Base-by-base conservation (phyloP, 2,797 vertebrate species). In the Micropoecilia bifurca region DNA sequence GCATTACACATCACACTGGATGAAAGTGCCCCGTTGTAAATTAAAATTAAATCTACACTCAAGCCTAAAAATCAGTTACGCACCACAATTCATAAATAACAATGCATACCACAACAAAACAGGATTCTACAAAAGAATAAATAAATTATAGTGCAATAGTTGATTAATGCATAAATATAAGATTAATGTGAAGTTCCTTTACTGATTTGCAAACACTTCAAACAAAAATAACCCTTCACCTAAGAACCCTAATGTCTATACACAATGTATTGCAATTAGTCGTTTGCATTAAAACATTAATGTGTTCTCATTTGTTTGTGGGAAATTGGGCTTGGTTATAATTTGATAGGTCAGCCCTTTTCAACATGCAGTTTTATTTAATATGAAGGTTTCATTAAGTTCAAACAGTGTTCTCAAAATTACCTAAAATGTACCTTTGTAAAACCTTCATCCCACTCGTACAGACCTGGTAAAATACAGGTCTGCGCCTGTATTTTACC, bases 81-180 rank as follows among this genome's bases (percentile, higher is more conserved):
- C 88, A 90, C 75, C 86, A 90, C 88, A 89, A 90, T 90, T 74
- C 89, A 91, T 91, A 90, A 92, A 91, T 90, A 91, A 79, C 81
- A 87, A 90, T 81, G 77, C 75, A 83, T 76, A 90, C 97, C 95
- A 97, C 96, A 96, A 98, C 96, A 97, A 96, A 96, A 97, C 95
- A 96, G 90, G 94, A 96, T 96, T 97, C 95, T 95, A 96, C 92
- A 96, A 96, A 96, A 94, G 96, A 97, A 97, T 96, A 94, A 97
- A 96, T 94, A 97, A 97, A 98, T 97, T 95, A 97, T 98, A 99
- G 97, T 99, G 98, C 97, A 99, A 98, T 96, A 96, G 97, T 96
- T 96, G 95, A 97, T 97, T 97, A 96, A 98, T 98, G 98, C 96
- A 99, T 99, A 98, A 98, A 98, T 96, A 97, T 96, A 95, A 94